Percentiles rank a stretch among this genome's conserved stretches.
Conservation (phyloP, 1,140 invertebrate genomes). For the Macrocentrus cingulum region DNA sequence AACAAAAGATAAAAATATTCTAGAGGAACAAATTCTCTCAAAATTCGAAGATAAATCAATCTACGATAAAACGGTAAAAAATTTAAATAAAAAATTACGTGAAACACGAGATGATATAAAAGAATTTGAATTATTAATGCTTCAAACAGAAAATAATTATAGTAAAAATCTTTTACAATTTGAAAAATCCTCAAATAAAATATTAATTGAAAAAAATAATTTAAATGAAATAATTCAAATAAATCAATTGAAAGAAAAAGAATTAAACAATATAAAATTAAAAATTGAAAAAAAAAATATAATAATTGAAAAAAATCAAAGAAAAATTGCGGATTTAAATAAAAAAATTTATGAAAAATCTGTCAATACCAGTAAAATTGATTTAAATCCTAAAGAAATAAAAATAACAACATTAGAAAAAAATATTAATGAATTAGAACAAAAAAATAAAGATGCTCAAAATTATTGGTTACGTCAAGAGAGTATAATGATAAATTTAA, state of each 20-base stretch:
- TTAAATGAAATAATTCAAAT: slow-evolving; percentile 55
- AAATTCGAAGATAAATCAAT: slow-evolving; percentile 69
- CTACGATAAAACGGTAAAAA: slow-evolving; percentile 63
- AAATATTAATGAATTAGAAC: slow-evolving; percentile 62
- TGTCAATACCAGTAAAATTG: slow-evolving; percentile 42
- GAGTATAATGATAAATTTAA: slow-evolving; percentile 67
- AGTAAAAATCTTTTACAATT: slow-evolving; percentile 64
- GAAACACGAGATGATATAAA: slow-evolving; percentile 53
- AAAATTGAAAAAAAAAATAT: slow-evolving; percentile 44
- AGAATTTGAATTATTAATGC: slow-evolving; percentile 63
- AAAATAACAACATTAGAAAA: slow-evolving; percentile 66
- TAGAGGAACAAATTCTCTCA: slow-evolving; percentile 67
- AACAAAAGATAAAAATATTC: slow-evolving; percentile 57
- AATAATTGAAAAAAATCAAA: slow-evolving; percentile 58
- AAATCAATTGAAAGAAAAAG: slow-evolving; percentile 57
- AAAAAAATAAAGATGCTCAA: slow-evolving; percentile 66
- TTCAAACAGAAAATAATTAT: slow-evolving; percentile 66
- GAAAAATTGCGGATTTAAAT: slow-evolving; percentile 59
- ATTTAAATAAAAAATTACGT: slow-evolving; percentile 57
- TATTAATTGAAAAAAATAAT: slow-evolving; percentile 51
- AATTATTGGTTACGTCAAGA: slow-evolving; percentile 76
- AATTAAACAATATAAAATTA: slow-evolving; percentile 56
- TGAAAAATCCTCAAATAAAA: slow-evolving; percentile 59
- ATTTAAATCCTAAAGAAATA: slow-evolving; percentile 57
- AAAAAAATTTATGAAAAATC: slow-evolving; percentile 61